Percentiles rank a stretch among this genome's conserved stretches.
phyloP scores from a whole-genome alignment of 2,888 invertebrate species.

The Ophioninae sp. region DNA sequence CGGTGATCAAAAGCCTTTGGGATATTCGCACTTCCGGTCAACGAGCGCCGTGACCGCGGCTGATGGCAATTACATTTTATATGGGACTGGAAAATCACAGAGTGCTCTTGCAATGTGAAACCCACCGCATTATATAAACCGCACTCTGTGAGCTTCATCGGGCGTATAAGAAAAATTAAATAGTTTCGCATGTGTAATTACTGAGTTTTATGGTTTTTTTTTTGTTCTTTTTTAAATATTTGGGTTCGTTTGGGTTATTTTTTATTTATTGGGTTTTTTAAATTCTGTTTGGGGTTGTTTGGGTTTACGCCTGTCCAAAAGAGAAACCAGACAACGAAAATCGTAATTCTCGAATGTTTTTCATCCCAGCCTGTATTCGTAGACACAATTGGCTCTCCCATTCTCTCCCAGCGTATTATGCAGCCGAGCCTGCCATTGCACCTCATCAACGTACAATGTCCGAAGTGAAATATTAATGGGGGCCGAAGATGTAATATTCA shows the following conservation, averaged over 20 bases:
- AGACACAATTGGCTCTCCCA: constrained; percentile 42
- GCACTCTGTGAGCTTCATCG: background rate
- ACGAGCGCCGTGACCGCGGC: background rate
- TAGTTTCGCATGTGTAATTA: background rate
- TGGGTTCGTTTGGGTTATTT: too few species aligned
- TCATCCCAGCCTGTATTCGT: constrained; percentile 12
- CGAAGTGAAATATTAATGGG: constrained; percentile 72
- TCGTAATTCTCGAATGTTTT: too few species aligned
- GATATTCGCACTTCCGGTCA: background rate
- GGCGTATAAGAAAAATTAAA: background rate
- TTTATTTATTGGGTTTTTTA: too few species aligned
- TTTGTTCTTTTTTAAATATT: background rate
- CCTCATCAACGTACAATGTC: constrained; percentile 74
- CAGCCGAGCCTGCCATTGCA: constrained; percentile 62
- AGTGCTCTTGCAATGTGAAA: background rate
- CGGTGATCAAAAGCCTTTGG: background rate
- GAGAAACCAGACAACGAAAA: too few species aligned
- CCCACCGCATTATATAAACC: background rate
- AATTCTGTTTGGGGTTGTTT: too few species aligned
- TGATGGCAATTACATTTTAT: background rate
- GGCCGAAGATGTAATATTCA: constrained; percentile 74
- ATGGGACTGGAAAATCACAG: background rate
- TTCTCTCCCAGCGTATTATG: constrained; percentile 46
- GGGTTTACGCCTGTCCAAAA: too few species aligned
- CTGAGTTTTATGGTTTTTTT: too few species aligned